Base-by-base conservation (phyloP, 1,140 invertebrate species). In the Nomia melanderi region DNA sequence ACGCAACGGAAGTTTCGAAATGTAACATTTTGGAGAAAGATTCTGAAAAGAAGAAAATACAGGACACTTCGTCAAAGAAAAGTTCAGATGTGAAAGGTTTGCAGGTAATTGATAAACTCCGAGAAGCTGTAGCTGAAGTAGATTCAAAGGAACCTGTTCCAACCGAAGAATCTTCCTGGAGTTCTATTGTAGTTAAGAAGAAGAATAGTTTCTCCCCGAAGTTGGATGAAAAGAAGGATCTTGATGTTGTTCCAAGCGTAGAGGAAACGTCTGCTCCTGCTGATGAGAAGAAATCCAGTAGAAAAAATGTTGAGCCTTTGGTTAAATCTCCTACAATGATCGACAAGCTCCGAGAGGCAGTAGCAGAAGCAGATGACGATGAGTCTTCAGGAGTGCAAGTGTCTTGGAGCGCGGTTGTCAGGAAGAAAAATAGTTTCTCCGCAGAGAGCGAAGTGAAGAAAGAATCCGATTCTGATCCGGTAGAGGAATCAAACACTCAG, bases 381-480 rank as follows among this genome's bases (percentile, higher is more conserved):
- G 50, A 67, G 6, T 0, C 33, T 25, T 41, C 63, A 1, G 23
- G n/a, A 3, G 4, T 41, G 0, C 83, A 85, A 27, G 44, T 65
- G 59, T 87, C 82, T 0, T 90, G 88, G 88, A 89, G 86, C n/a
- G 88, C 81, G 0, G 44, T 90, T 0, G 79, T 88, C 0, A 87
- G 82, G 76, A 78, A 86, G 57, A 57, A 83, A 65, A 47, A 60
- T 25, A 27, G 20, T 4, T 20, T 29, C 3, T 4, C 14, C 0
- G 0, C 31, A 8, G 74, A 59, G 20, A 25, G 20, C 4, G 31
- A 23, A 0, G 14, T 29, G 9, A 33, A 33, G 12, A 36, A 25
- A 11, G 33, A 60, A 8, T 0, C 9, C 0, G 67, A 78, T 14
- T n/a, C 64, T 0, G 72, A 79, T 1, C 62, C 78, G 12, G 39